phyloP scores from a whole-genome alignment of 2,797 vertebrate genomes.

The Galago senegalensis region DNA sequence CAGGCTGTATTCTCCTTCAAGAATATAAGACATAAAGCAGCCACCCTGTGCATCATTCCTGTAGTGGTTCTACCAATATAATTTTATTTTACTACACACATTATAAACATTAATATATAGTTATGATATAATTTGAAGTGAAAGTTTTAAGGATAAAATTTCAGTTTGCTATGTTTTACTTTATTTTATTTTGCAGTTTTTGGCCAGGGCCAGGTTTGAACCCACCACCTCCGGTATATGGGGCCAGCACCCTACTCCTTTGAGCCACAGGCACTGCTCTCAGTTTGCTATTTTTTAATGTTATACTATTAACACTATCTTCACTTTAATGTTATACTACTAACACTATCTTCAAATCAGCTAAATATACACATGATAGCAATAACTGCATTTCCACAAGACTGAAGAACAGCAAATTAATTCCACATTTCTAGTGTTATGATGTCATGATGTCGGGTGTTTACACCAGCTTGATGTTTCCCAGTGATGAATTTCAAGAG shows the following conservation, averaged over 20 bases:
- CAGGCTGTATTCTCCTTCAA: neutral
- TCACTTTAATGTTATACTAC: neutral
- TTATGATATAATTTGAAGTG: neutral
- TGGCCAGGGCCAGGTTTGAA: too few relatives aligned
- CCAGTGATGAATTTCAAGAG: conserved; percentile 31
- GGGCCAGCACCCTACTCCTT: too few relatives aligned
- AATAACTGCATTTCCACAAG: neutral
- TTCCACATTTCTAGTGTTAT: neutral
- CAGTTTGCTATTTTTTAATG: too few relatives aligned
- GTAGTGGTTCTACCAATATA: neutral
- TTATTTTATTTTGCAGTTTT: too few relatives aligned
- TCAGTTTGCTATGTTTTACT: neutral
- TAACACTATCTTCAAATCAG: conserved; percentile 7
- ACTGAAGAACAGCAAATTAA: neutral
- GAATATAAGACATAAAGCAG: conserved; percentile 17
- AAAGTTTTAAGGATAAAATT: neutral
- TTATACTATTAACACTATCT: neutral
- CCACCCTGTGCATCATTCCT: neutral
- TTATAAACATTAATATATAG: neutral
- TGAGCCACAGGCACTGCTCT: too few relatives aligned
- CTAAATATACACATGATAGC: neutral
- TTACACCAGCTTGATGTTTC: neutral
- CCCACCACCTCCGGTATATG: too few relatives aligned
- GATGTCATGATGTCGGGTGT: neutral
- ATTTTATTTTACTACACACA: conserved; percentile 16